Evolutionary conservation across 1,140 invertebrate species (phyloP).

Genomic region (Papilio polytes): DNA sequence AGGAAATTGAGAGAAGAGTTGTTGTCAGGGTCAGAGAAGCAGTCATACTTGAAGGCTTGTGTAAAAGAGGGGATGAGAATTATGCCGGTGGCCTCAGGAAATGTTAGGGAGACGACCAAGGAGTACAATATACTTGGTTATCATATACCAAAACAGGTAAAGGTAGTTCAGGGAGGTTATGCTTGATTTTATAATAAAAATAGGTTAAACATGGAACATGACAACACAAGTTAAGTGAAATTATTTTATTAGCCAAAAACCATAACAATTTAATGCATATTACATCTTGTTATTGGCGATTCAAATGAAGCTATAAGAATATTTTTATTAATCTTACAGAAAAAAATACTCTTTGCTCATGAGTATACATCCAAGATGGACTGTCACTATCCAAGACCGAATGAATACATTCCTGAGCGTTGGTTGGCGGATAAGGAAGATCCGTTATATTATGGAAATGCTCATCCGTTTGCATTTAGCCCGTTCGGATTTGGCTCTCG

Average conservation of each 20-base stretch:
- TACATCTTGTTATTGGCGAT: too few species aligned
- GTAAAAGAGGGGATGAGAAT: conserved; percentile 87
- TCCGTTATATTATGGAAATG: conserved; percentile 70
- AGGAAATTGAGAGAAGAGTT: conserved; percentile 88
- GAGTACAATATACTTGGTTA: conserved; percentile 85
- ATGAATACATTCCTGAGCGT: conserved; percentile 38
- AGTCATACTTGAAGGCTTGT: conserved; percentile 87
- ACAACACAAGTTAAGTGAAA: too few species aligned
- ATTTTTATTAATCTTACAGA: conserved; percentile 4
- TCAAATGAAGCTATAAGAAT: background rate
- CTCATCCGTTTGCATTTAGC: conserved; percentile 84
- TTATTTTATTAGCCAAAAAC: too few species aligned
- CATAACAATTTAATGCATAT: too few species aligned
- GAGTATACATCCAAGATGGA: conserved; percentile 33
- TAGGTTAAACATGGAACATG: background rate
- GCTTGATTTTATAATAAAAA: too few species aligned
- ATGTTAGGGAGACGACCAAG: conserved; percentile 75
- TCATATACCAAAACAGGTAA: conserved; percentile 85
- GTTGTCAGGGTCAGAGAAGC: conserved; percentile 58
- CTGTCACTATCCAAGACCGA: conserved; percentile 29
- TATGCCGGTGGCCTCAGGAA: conserved; percentile 83
- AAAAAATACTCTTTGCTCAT: conserved; percentile 20
- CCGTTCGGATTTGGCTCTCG: conserved; percentile 87
- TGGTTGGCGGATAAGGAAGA: conserved; percentile 66
- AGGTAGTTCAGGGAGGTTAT: too few species aligned